These are phyloP conservation scores for Diuraphis noxia DNA, from an alignment of 1,140 invertebrate genomes.

Conservation along the genomic window DNA sequence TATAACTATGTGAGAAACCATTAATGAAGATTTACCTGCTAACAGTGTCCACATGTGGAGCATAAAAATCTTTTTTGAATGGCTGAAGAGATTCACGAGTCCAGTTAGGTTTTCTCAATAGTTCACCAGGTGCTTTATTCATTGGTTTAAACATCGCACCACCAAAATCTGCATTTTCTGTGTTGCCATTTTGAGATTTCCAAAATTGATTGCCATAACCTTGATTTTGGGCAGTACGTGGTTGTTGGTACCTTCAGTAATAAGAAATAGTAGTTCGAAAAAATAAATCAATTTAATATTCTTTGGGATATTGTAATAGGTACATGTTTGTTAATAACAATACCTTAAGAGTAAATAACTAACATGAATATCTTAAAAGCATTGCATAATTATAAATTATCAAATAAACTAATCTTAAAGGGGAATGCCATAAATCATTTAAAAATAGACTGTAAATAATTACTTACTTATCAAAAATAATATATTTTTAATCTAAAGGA, in stretches of 20 bases:
- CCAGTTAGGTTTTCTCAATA: constrained; percentile 83
- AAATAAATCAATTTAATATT: not conserved
- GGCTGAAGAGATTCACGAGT: constrained; percentile 72
- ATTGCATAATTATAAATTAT: not conserved
- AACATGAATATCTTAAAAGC: not conserved
- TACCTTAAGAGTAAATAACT: not conserved
- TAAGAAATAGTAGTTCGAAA: not conserved
- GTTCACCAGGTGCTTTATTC: constrained; percentile 65
- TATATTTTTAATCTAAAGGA: not conserved
- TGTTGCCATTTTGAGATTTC: constrained; percentile 49
- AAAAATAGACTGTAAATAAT: constrained; percentile 20
- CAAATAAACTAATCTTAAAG: not conserved
- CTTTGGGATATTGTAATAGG: not conserved
- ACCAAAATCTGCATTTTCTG: constrained; percentile 51
- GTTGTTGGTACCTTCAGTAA: constrained; percentile 40
- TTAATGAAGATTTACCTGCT: constrained; percentile 61
- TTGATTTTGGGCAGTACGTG: constrained; percentile 46
- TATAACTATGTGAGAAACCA: constrained; percentile 53
- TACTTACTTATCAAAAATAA: not conserved
- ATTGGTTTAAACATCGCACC: constrained; percentile 50
- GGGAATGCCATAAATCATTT: not conserved
- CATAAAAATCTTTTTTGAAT: constrained; percentile 92
- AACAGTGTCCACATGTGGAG: constrained; percentile 77
- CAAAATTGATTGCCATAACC: constrained; percentile 49
- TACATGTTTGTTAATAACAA: not conserved